phyloP scores from a whole-genome alignment of 2,888 invertebrate species.

The Trypoxylon attenuatum region DNA sequence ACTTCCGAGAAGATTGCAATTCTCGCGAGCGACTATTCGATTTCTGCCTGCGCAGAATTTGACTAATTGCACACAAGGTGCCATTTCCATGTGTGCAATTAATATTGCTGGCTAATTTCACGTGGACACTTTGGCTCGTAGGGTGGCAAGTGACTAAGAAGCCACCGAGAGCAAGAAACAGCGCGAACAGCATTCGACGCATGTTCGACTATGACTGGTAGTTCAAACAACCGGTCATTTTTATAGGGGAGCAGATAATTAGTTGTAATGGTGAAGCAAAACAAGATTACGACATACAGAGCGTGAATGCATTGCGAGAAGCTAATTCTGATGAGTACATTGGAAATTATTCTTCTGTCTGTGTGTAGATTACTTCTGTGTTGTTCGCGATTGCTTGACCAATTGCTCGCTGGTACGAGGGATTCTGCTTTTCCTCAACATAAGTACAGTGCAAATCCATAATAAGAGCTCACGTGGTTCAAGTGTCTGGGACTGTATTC shows the following conservation, averaged over 20 bases:
- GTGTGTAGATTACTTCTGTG: constrained; percentile 48
- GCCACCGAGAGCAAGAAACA: constrained; percentile 41
- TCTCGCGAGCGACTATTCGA: not conserved
- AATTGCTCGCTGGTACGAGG: constrained; percentile 8
- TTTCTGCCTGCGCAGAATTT: not conserved
- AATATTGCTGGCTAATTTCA: not conserved
- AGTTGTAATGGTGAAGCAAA: constrained; percentile 44
- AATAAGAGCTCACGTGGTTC: not conserved
- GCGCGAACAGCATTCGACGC: constrained; percentile 63
- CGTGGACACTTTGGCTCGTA: constrained; percentile 12
- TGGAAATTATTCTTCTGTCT: constrained; percentile 60
- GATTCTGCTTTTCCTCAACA: not conserved
- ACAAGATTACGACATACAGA: constrained; percentile 70
- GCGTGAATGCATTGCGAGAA: constrained; percentile 69
- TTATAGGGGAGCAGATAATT: constrained; percentile 64
- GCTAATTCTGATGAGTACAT: constrained; percentile 58
- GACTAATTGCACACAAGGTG: constrained; percentile 9
- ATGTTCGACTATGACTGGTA: constrained; percentile 67
- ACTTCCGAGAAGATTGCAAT: too few relatives aligned
- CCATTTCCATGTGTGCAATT: constrained; percentile 14
- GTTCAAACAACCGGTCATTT: constrained; percentile 56
- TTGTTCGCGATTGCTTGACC: constrained; percentile 23
- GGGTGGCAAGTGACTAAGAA: constrained; percentile 27
- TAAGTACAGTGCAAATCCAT: not conserved
- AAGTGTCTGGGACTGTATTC: not conserved